These are phyloP conservation scores for Philopedon plagiatum DNA, from an alignment of 2,888 invertebrate species.

Conservation along the genomic window DNA sequence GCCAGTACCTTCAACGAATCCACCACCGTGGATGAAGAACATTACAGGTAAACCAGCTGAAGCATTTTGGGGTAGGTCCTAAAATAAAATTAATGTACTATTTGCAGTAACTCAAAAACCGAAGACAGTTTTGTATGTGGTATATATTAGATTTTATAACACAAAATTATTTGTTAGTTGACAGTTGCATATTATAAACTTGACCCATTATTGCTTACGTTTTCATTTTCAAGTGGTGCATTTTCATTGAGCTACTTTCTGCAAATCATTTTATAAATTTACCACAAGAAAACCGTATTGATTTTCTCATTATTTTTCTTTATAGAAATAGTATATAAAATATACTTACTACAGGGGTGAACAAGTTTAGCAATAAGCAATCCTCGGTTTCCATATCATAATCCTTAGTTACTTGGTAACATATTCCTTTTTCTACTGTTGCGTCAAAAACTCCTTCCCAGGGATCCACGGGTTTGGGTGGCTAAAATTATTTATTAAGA, in stretches of 20 bases:
- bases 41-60: conserved; percentile 63
- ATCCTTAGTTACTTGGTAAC: conserved; percentile 53
- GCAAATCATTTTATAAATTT: too few relatives aligned
- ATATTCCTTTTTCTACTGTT: conserved; percentile 54
- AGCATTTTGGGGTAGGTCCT: conserved; percentile 50
- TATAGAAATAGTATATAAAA: conserved; percentile 1
- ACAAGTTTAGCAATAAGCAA: conserved; percentile 58
- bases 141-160: too few relatives aligned
- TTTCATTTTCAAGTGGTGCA: too few relatives aligned
- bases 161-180: too few relatives aligned
- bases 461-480: conserved; percentile 53
- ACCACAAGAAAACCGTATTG: too few relatives aligned
- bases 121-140: too few relatives aligned
- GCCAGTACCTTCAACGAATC: conserved; percentile 63
- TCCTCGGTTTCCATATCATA: conserved; percentile 55
- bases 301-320: too few relatives aligned
- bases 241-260: too few relatives aligned
- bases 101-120: too few relatives aligned
- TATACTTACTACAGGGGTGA: conserved; percentile 56
- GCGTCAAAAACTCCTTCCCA: conserved; percentile 57
- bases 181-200: too few relatives aligned
- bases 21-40: conserved; percentile 67
- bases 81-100: too few relatives aligned
- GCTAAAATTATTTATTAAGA: conserved; percentile 39
- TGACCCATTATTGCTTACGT: too few relatives aligned